Evolutionary conservation across 2,113 vertebrate species (phyloP).

Genomic region (Rhinopithecus roxellana): DNA sequence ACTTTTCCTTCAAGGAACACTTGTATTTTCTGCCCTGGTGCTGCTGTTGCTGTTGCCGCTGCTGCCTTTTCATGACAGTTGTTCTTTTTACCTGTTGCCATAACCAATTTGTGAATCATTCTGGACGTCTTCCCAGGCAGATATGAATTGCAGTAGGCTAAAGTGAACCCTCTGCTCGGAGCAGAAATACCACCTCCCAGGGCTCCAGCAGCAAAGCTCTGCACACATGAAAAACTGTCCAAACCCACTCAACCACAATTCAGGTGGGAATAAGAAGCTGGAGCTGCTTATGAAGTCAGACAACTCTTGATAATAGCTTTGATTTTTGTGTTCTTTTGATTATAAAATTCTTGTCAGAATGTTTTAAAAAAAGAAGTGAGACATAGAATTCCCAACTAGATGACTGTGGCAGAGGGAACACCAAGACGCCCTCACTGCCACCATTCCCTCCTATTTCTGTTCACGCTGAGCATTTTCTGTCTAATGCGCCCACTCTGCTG

Average conservation of each 20-base stretch:
- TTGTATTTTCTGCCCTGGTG: background rate
- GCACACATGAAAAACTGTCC: background rate
- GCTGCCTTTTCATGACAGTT: slow-evolving; percentile 1
- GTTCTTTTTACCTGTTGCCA: background rate
- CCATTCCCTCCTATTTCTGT: background rate
- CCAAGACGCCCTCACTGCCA: background rate
- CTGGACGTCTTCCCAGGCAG: background rate
- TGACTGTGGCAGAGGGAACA: background rate
- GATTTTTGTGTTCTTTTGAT: background rate
- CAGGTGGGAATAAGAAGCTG: too few species aligned
- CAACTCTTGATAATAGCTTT: background rate
- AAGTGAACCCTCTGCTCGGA: background rate
- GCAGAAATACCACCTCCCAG: background rate
- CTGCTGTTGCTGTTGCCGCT: background rate
- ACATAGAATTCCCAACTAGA: background rate
- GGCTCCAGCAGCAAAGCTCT: accelerated
- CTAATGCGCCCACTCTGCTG: background rate
- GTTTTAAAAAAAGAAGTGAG: background rate
- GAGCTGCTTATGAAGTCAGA: background rate
- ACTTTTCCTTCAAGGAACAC: background rate
- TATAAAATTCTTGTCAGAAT: background rate
- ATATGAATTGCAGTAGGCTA: background rate
- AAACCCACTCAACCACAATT: background rate
- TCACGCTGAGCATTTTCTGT: background rate
- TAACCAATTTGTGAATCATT: background rate